A percentile compares a stretch with the other conserved stretches of the same genome.
Evolutionary conservation across 2,113 vertebrate species (phyloP).

Genomic region (Bungarus multicinctus): DNA sequence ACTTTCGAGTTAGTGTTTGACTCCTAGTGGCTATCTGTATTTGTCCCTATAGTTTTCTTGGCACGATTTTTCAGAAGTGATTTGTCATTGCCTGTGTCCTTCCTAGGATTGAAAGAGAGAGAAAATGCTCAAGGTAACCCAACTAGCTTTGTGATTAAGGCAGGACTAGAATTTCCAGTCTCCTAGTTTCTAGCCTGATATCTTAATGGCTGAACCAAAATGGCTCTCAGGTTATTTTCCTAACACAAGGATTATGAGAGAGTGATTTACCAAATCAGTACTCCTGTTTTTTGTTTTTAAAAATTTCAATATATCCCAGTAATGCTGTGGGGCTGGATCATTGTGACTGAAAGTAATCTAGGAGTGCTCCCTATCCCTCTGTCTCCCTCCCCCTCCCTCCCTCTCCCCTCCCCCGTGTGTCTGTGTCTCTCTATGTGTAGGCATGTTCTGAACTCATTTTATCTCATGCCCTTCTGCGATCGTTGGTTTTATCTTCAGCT

Average conservation of each 20-base stretch:
- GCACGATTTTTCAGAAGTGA: not conserved
- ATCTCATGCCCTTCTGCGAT: too few species aligned
- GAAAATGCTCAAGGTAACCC: not conserved
- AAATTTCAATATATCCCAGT: not conserved
- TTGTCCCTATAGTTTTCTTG: not conserved
- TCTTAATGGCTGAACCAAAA: not conserved
- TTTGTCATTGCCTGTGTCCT: not conserved
- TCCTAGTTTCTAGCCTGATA: not conserved
- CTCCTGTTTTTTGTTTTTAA: not conserved
- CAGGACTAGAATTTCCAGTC: not conserved
- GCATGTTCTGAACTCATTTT: too few species aligned
- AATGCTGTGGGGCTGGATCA: not conserved
- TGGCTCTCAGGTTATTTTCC: not conserved
- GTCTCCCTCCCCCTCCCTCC: too few species aligned
- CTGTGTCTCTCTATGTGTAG: too few species aligned
- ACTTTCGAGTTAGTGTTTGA: not conserved
- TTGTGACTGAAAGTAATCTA: not conserved
- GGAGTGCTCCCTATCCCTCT: accelerated
- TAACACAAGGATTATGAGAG: not conserved
- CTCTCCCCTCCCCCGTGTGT: too few species aligned
- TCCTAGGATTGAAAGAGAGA: not conserved
- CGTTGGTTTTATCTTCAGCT: too few species aligned
- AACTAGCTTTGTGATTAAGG: not conserved
- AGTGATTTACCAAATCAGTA: not conserved
- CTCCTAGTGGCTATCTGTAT: not conserved